Conservation (phyloP, 2,113 vertebrate species). For the Jaculus jaculus region DNA sequence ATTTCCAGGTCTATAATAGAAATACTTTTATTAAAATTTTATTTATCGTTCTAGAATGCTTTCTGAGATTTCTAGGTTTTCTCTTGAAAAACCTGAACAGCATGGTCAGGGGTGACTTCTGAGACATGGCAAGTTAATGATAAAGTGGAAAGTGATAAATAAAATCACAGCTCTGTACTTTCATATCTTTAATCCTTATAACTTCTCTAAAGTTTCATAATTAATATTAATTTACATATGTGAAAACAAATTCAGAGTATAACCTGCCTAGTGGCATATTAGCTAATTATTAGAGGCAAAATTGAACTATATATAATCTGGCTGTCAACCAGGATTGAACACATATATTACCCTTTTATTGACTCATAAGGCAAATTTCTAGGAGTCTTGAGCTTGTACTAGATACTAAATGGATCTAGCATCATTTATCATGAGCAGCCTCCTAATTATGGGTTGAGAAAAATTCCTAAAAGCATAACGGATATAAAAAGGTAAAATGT, state of each 20-base stretch:
- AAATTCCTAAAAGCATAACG: not conserved
- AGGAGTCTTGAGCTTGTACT: not conserved
- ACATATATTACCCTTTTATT: not conserved
- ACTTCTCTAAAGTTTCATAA: not conserved
- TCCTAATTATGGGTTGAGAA: not conserved
- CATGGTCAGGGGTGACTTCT: not conserved
- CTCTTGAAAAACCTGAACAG: not conserved
- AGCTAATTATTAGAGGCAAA: not conserved
- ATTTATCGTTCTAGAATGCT: not conserved
- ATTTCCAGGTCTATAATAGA: not conserved
- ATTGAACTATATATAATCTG: not conserved
- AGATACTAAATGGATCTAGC: not conserved
- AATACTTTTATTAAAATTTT: not conserved
- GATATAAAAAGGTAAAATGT: not conserved
- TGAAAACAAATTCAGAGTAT: slow-evolving; percentile 18
- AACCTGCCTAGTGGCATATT: not conserved
- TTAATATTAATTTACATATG: not conserved
- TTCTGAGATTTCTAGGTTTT: not conserved
- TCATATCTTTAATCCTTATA: not conserved
- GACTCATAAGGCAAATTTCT: not conserved
- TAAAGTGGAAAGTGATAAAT: not conserved
- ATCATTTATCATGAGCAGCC: not conserved
- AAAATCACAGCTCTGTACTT: not conserved
- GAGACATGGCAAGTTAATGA: not conserved
- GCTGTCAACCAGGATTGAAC: not conserved